Evolutionary conservation across 2,888 invertebrate genomes (phyloP).

Genomic region (Agrilus cyanescens): DNA sequence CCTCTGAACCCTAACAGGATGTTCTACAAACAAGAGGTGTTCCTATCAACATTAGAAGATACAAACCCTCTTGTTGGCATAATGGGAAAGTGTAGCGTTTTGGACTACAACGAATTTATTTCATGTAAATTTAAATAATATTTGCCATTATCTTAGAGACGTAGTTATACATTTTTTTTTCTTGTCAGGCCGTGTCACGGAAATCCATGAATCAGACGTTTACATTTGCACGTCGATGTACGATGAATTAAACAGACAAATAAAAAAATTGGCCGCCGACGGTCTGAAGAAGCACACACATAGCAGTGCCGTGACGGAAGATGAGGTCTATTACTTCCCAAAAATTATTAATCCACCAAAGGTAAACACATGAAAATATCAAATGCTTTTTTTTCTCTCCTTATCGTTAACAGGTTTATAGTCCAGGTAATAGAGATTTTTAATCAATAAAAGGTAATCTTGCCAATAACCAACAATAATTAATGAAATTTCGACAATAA

Average conservation of each 20-base stretch:
- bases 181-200: slow-evolving; percentile 73
- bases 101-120: slow-evolving; percentile 83
- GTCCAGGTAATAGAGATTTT: neutral
- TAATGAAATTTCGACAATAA: too few relatives aligned
- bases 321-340: slow-evolving; percentile 81
- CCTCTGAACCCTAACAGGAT: slow-evolving; percentile 64
- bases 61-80: slow-evolving; percentile 84
- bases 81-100: slow-evolving; percentile 80
- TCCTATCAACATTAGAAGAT: slow-evolving; percentile 83
- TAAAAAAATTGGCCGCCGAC: slow-evolving; percentile 55
- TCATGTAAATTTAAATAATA: slow-evolving; percentile 51
- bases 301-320: slow-evolving; percentile 75
- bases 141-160: neutral
- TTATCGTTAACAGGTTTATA: neutral
- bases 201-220: slow-evolving; percentile 83
- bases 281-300: slow-evolving; percentile 74
- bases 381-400: neutral
- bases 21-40: slow-evolving; percentile 89
- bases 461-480: too few relatives aligned
- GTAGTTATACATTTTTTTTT: slow-evolving; percentile 11
- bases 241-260: slow-evolving; percentile 73
- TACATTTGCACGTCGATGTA: slow-evolving; percentile 88
- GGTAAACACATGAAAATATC: slow-evolving; percentile 29
- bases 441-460: too few relatives aligned
- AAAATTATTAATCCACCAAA: slow-evolving; percentile 52